Evolutionary conservation across 1,140 invertebrate species (phyloP), one percentile per base, ranked within the genome.

Genomic region (Tetragnatha versicolor): DNA sequence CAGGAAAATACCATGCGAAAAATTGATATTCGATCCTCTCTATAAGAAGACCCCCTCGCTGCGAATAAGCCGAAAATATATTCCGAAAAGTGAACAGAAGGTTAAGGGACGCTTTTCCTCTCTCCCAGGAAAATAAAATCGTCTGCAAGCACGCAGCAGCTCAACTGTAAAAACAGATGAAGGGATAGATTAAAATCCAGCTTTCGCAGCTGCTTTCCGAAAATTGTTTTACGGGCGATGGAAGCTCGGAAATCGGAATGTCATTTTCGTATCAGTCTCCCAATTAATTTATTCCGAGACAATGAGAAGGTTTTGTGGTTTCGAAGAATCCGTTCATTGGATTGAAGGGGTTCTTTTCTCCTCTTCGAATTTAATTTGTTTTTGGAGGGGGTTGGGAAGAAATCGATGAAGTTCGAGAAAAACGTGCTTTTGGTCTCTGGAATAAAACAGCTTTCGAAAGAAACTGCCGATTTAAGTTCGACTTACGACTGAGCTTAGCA

Each of bases 251-350:
- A 47, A 68, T 68, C 65, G 65, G 51, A 68, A 68, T 68, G 65
- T 51, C 65, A 68, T 68, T 68, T n/a, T 37, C 45, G 47, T 68
- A 68, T 68, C 65, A 68, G 35, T n/a, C n/a, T 68, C 51, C n/a
- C 65, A 68, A 68, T 68, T 68, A 68, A 68, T 68, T 45, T 68
- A 51, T 51, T 68, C 61, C 20, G 55, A 58, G 35, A 58, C 55
- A 58, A 33, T n/a, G n/a, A n/a, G 42, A 42, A 39, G 42, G 61
- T 65, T 65, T 65, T 65, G 61, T 65, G 61, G 61, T 42, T 65
- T 65, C 61, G 22, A 65, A 65, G 35, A 42, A 65, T 65, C 42
- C 51, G 27, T 29, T 39, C 37, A n/a, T 65, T 5, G 17, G 61
- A 17, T 17, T 10, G 3, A 65, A 27, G 10, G 17, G 9, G 35